These are phyloP conservation scores for Bujurquina vittata DNA, from an alignment of 2,113 vertebrate genomes.

Conservation along the genomic window DNA sequence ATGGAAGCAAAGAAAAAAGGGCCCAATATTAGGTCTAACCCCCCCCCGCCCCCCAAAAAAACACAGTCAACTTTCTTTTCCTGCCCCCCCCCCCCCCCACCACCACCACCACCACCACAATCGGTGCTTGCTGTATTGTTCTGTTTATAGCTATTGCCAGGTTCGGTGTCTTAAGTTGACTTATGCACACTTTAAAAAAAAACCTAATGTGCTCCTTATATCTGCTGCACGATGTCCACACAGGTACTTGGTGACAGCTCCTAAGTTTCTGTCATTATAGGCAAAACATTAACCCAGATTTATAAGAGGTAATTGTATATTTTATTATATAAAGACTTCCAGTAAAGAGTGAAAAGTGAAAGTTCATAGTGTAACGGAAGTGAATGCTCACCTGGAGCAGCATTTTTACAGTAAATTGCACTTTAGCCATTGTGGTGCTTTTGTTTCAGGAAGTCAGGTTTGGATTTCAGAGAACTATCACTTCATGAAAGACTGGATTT, in stretches of 20 bases:
- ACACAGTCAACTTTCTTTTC: no score
- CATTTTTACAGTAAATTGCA: not conserved
- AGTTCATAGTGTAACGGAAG: not conserved
- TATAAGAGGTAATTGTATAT: not conserved
- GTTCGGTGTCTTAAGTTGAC: not conserved
- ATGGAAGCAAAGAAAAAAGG: no score
- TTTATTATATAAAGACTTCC: not conserved
- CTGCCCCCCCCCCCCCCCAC: no score
- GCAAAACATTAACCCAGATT: not conserved
- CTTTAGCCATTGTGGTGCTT: not conserved
- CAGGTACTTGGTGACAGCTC: not conserved
- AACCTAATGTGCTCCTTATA: no score
- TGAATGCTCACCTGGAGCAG: not conserved
- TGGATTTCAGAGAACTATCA: not conserved
- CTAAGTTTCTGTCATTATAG: not conserved
- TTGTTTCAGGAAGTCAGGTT: not conserved
- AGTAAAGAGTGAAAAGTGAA: not conserved
- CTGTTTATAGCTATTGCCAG: not conserved
- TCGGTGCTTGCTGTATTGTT: not conserved
- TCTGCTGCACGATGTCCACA: no score
- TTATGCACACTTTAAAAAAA: not conserved
- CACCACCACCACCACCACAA: no score
- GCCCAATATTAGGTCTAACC: no score
- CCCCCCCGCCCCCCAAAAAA: no score
- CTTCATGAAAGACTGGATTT: not conserved